Evolutionary conservation across 2,113 vertebrate species (phyloP).

Genomic region (Mystacornis crossleyi): DNA sequence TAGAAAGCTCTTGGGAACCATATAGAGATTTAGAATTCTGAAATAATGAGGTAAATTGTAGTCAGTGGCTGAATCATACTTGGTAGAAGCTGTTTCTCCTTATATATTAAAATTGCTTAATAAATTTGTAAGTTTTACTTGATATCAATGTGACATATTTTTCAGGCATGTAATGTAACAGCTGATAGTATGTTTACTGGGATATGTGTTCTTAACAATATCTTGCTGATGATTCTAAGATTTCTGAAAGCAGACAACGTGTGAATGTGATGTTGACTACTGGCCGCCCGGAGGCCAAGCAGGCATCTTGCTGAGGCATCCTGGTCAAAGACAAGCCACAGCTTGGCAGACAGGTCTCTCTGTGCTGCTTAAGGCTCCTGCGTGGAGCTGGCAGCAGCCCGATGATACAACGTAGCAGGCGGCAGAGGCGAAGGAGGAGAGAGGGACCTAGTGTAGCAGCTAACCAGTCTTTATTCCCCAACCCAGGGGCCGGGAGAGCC

Average conservation of each 20-base stretch:
- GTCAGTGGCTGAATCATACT: background rate
- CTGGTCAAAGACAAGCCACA: no score
- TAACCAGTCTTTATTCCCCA: no score
- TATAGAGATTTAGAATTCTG: background rate
- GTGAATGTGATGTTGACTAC: no score
- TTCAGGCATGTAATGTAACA: background rate
- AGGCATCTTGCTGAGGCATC: no score
- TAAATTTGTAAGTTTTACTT: background rate
- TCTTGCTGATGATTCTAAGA: background rate
- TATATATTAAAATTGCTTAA: background rate
- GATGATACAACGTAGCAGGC: no score
- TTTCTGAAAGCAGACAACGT: background rate
- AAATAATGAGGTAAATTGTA: background rate
- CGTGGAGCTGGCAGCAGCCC: no score
- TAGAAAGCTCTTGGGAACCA: background rate
- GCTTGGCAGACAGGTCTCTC: no score
- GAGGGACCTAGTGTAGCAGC: no score
- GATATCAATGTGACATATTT: background rate
- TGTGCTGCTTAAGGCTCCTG: no score
- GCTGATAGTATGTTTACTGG: background rate
- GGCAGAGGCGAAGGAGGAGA: no score
- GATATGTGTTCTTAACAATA: background rate
- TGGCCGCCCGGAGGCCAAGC: no score
- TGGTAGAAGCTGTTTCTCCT: background rate
- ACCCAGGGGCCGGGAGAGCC: no score